These are phyloP conservation scores for Sus scrofa DNA, from an alignment of 2,113 vertebrate species.

Conservation along the genomic window T2T-Sscrofa CM000824.6:149486001-149486500, in stretches of 20 bases:
- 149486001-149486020: not conserved
- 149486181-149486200: not conserved
- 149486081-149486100: not conserved
- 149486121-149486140: not conserved
- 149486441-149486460: constrained; percentile 11
- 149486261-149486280: not conserved
- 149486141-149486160: not conserved
- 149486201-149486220: not conserved
- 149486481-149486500: not conserved
- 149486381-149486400: not conserved
- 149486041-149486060: not conserved
- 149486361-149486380: not conserved
- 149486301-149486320: not conserved
- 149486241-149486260: constrained; percentile 5
- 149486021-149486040: not conserved
- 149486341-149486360: not conserved
- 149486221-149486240: not conserved
- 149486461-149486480: not conserved
- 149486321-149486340: not conserved
- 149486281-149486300: constrained; percentile 24
- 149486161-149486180: not conserved
- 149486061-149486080: not conserved
- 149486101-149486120: not conserved
- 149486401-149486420: not conserved
- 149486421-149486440: not conserved